Evolutionary conservation across 1,140 invertebrate species (phyloP).

Genomic region (Drosophila lini): DNA sequence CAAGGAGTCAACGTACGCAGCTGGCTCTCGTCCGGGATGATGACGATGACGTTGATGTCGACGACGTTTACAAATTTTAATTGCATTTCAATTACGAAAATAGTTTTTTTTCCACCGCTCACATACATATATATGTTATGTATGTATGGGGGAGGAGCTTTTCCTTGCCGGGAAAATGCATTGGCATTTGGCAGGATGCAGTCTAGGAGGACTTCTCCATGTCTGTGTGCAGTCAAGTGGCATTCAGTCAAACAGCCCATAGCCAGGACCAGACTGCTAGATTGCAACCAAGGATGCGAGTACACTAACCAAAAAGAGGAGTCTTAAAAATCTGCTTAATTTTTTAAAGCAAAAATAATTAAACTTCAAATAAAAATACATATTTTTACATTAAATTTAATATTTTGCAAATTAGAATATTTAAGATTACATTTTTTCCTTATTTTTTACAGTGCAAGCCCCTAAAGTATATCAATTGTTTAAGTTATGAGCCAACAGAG

Average conservation of each 20-base stretch:
- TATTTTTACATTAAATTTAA: neutral
- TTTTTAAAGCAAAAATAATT: no score
- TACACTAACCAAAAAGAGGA: conserved; percentile 2
- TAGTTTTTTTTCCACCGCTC: conserved; percentile 48
- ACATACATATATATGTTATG: neutral
- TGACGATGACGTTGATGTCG: conserved; percentile 27
- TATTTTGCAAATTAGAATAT: neutral
- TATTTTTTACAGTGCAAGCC: conserved; percentile 2
- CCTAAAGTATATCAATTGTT: conserved; percentile 66
- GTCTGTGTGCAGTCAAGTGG: conserved; percentile 62
- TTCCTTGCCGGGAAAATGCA: conserved; percentile 10
- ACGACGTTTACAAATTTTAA: conserved; percentile 73
- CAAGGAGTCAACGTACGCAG: conserved; percentile 66
- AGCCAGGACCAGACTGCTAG: conserved; percentile 5
- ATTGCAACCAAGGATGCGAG: conserved; percentile 2
- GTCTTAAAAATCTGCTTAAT: neutral
- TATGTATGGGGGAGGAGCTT: no score
- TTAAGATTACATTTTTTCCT: no score
- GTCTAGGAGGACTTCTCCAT: conserved; percentile 33
- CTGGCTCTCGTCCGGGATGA: conserved; percentile 8
- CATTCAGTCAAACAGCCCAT: conserved; percentile 27
- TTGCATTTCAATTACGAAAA: conserved; percentile 79
- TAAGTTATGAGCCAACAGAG: conserved; percentile 49
- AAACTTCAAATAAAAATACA: accelerated
- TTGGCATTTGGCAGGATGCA: conserved; percentile 36